Base-by-base conservation (phyloP, 2,888 invertebrate genomes). In the Yponomeuta malinellus region DNA sequence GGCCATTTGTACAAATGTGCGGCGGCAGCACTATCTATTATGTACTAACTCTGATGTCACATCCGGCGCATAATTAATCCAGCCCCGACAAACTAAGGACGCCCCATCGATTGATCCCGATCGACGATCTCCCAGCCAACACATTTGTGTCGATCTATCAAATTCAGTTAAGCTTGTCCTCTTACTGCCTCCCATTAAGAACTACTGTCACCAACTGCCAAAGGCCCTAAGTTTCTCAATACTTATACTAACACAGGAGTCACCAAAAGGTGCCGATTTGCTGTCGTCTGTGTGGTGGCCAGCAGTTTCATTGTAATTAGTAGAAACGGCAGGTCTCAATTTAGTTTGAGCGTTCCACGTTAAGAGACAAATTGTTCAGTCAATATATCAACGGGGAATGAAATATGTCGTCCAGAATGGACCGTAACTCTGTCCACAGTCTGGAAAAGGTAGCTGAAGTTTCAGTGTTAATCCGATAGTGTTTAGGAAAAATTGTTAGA, bases 141-240 rank as follows among this genome's bases (percentile, higher is more conserved):
- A 59, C 52, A 59, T 59, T 59, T 59, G 15, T 66, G n/a, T 52
- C 70, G 64, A 66, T 70, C 66, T 48, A 66, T 66, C 66, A 70
- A 70, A 66, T 66, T 70, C 70, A 66, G 70, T 70, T 66, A 70
- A 67, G 67, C 33, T 29, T 29, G 65, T 67, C 67, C 67, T n/a
- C 67, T 67, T 67, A 37, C 43, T 15, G 43, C 15, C 43, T 10
- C 15, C 67, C n/a, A 67, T 67, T 67, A 67, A 37, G 52, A 59
- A 59, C 52, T 59, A 15, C 52, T 59, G 15, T 59, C 52, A 59
- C 12, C 12, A 59, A 59, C 52, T 59, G 0, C 0, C 52, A 9
- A 59, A 15, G 12, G 5, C 12, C 52, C 15, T 2, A 15, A 12
- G 15, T 6, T 15, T 59, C 52, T 59, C 52, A 15, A 15, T 15